Evolutionary conservation across 2,113 vertebrate species (phyloP).

Genomic region (Nibea coibor): DNA sequence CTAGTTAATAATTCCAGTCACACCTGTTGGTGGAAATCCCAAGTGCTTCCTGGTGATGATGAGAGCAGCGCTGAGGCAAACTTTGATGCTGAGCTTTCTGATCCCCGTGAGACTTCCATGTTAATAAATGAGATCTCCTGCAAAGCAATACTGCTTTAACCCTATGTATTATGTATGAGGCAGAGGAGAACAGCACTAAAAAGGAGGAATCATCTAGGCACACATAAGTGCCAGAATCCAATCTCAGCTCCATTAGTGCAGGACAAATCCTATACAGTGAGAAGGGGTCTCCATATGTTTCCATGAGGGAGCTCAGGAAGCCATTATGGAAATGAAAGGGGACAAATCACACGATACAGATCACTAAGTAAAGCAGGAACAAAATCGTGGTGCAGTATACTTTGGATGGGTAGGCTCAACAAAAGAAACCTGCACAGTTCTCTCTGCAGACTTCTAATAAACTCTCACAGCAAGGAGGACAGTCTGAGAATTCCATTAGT

Average conservation of each 20-base stretch:
- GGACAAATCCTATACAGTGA: constrained; percentile 83
- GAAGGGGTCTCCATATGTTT: constrained; percentile 80
- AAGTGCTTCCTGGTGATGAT: constrained; percentile 54
- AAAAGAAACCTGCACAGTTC: constrained; percentile 57
- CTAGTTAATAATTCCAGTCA: constrained; percentile 41
- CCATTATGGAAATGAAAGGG: constrained; percentile 86
- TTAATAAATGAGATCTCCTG: constrained; percentile 83
- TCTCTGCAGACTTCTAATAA: constrained; percentile 64
- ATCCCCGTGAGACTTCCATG: constrained; percentile 80
- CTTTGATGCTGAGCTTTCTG: constrained; percentile 76
- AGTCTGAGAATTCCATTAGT: constrained; percentile 59
- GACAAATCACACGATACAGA: constrained; percentile 81
- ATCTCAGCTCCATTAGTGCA: constrained; percentile 86
- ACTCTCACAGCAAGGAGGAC: constrained; percentile 45
- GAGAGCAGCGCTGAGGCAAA: constrained; percentile 63
- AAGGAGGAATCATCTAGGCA: constrained; percentile 83
- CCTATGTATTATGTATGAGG: constrained; percentile 86
- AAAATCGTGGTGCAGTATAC: constrained; percentile 69
- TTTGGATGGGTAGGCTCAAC: constrained; percentile 59
- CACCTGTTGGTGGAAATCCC: constrained; percentile 69
- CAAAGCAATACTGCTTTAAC: constrained; percentile 83
- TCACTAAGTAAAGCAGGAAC: constrained; percentile 74
- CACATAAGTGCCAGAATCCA: constrained; percentile 84
- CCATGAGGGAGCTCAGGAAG: constrained; percentile 80
- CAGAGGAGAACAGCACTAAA: constrained; percentile 80